These are phyloP conservation scores for Ypsolopha scabrella DNA, from an alignment of 2,888 invertebrate genomes.

Conservation along the genomic window DNA sequence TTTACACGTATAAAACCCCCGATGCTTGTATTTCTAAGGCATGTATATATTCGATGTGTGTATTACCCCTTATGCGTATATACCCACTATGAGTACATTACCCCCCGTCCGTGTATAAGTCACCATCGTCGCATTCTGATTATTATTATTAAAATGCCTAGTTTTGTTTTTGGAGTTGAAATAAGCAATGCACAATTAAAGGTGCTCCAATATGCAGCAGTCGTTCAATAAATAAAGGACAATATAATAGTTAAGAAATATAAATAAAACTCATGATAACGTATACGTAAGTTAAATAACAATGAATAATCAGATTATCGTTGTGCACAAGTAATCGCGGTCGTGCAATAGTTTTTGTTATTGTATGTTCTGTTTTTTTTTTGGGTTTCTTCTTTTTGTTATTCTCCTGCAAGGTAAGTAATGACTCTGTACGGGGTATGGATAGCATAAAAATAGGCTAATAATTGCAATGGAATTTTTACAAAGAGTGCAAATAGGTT, in stretches of 20 bases:
- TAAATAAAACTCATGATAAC: not conserved
- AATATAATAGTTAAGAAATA: not conserved
- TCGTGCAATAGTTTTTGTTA: conserved; percentile 41
- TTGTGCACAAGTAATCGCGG: conserved; percentile 12
- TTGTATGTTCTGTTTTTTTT: conserved; percentile 33
- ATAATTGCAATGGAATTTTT: not conserved
- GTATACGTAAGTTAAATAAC: not conserved
- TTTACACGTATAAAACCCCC: too few relatives aligned
- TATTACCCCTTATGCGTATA: too few relatives aligned
- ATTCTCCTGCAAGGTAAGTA: conserved; percentile 6
- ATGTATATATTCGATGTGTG: too few relatives aligned
- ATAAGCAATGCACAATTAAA: too few relatives aligned
- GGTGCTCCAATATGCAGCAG: too few relatives aligned
- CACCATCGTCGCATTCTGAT: too few relatives aligned
- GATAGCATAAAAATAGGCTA: conserved; percentile 1
- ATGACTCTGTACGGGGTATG: conserved; percentile 4
- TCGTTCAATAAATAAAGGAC: not conserved
- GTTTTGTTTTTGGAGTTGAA: too few relatives aligned
- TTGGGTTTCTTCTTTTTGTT: conserved; percentile 37
- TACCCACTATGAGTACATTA: too few relatives aligned
- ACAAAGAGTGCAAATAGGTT: not conserved
- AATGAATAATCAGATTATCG: conserved; percentile 3
- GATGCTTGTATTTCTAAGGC: too few relatives aligned
- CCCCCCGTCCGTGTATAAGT: too few relatives aligned
- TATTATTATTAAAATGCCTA: too few relatives aligned